Evolutionary conservation across 35 echinoderm and acorn worm genomes (phyloP), one percentile per base, ranked within the genome.

Genomic region (Apostichopus japonicus): DNA sequence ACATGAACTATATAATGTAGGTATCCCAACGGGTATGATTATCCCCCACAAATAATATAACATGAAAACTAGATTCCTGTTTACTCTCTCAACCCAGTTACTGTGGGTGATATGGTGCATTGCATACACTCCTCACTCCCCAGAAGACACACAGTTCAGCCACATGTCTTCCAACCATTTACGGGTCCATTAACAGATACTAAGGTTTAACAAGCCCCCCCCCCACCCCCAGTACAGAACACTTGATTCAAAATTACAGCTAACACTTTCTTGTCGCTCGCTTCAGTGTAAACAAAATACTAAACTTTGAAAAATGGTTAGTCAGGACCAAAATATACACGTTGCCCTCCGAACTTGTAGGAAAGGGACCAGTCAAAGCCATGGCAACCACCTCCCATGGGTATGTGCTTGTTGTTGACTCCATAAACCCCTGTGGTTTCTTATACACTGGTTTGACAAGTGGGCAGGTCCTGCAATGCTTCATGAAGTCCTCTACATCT

Each of bases 61-160:
- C 87, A 90, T 90, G 16, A 24, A 90, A 24, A 90, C 71, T 8
- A 90, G 44, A 57, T 90, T 90, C 8, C 87, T 8, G 27, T 90
- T 90, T 4, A 90, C 87, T 19, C 63, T 71, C 16, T 90, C 63
- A 14, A 90, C 87, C 87, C 87, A 90, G 53, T 90, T 76, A 53
- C 19, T 87, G 84, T 63, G 59, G 84, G 59, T 87, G 84, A 87
- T 87, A 87, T 16, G 84, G 55, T 5, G 24, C 22, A 10, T 54
- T 87, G 16, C 65, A 87, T 33, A 87, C 55, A 10, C 24, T 10
- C 55, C 62, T 87, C 10, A 87, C 58, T 14, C 84, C 53, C 84
- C 84, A 87, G 6, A 61, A 65, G 84, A 10, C 1, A 87, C 84
- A 87, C 23, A 87, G 61, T 22, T 87, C 55, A 65, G 55, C 84